These are phyloP conservation scores for Maniola jurtina DNA, from an alignment of 1,140 invertebrate species.

Conservation along the genomic window DNA sequence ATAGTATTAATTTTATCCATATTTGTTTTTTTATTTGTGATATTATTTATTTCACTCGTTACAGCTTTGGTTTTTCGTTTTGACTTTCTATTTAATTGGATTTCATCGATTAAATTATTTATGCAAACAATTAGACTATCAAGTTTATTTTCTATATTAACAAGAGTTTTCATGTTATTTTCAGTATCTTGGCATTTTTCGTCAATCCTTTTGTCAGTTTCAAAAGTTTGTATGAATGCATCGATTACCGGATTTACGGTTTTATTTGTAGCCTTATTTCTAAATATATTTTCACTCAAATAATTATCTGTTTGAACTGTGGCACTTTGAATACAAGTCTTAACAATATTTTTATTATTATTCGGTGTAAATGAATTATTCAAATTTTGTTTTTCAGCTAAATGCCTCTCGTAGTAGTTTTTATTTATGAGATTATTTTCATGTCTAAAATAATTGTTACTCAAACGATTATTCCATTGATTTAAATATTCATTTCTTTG, in stretches of 20 bases:
- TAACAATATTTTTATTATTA: neutral
- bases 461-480: conserved; percentile 4
- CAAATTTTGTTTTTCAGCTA: neutral
- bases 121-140: conserved; percentile 47
- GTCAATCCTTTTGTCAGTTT: conserved; percentile 29
- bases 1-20: conserved; percentile 25
- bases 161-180: conserved; percentile 16
- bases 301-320: conserved; percentile 1
- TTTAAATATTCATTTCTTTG: conserved; percentile 8
- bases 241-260: neutral
- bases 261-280: conserved; percentile 12
- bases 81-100: conserved; percentile 34
- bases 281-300: neutral
- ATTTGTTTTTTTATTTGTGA: conserved; percentile 23
- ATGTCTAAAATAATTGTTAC: conserved; percentile 13
- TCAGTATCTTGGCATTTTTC: conserved; percentile 19
- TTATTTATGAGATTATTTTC: neutral
- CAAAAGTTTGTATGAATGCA: conserved; percentile 1
- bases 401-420: neutral
- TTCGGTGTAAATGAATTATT: conserved; percentile 3
- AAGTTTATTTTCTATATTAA: conserved; percentile 31
- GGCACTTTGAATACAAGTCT: conserved; percentile 1
- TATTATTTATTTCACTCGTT: conserved; percentile 12
- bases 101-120: conserved; percentile 48
- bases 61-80: conserved; percentile 15